Base-by-base conservation (phyloP, 2,797 vertebrate species). In the Gadopsis marmoratus region DNA sequence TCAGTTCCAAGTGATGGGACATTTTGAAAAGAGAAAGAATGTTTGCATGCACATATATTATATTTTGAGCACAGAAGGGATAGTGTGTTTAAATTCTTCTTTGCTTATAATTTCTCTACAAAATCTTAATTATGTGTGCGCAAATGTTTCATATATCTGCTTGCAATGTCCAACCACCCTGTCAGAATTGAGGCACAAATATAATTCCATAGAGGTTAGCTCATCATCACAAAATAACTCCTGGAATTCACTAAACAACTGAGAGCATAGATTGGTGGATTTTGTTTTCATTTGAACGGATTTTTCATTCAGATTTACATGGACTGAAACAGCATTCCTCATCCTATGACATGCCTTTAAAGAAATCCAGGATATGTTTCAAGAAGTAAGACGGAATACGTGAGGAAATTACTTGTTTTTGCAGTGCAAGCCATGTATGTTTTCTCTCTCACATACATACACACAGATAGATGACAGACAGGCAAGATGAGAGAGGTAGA, bases 401-500 rank as follows among this genome's bases (percentile, higher is more conserved):
- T 35, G 65, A 89, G 72, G 89, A 88, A 89, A 90, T 84, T 4
- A 68, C 81, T 91, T 89, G 89, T 78, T 86, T 86, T 88, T 89
- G 89, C 85, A 85, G 78, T 81, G 82, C 53, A 35, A 70, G 69
- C 41, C 63, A 68, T 82, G 88, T 86, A 74, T 88, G 86, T 86
- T 80, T 79, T 76, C 43, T 66, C n/a, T 79, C 16, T 74, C 66
- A 81, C 87, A 86, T 59, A 81, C 78, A 87, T 60, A 82, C 79
- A 86, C 39, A 69, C 63, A 69, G 48, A 75, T 65, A 78, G 29
- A 85, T 35, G 60, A 93, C 81, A 91, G 83, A 94, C 79, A 92
- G 84, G 90, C 93, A 93, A 50, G 65, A 75, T 74, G 87, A 88
- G 79, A 85, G 74, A 95, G 90, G 94, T 90, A 93, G 94, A 95